Conservation (phyloP, 2,888 invertebrate genomes). For the Philaethria dido region DNA sequence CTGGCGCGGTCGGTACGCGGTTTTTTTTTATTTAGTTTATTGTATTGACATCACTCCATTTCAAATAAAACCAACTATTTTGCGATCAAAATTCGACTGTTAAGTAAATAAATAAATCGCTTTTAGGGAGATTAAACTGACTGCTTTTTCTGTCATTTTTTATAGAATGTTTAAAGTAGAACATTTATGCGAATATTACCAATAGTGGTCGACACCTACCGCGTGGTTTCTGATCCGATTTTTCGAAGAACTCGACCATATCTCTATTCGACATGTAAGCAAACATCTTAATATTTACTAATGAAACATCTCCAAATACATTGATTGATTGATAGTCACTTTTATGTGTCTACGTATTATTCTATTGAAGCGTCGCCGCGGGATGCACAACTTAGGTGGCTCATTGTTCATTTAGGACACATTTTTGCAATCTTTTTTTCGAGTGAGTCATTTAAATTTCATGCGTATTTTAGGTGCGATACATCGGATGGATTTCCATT, state of each 20-base stretch:
- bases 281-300: slow-evolving; percentile 84
- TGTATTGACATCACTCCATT: no score
- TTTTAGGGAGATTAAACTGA: background rate
- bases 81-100: background rate
- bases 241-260: slow-evolving; percentile 75
- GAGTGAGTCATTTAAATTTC: slow-evolving; percentile 78
- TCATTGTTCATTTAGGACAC: slow-evolving; percentile 70
- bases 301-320: slow-evolving; percentile 81
- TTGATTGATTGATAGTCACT: slow-evolving; percentile 78
- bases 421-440: slow-evolving; percentile 59
- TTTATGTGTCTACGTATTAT: slow-evolving; percentile 75
- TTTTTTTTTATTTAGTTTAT: no score
- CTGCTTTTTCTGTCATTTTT: background rate
- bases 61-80: background rate
- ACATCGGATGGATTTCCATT: slow-evolving; percentile 73
- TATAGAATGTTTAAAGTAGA: background rate
- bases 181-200: slow-evolving; percentile 58
- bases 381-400: slow-evolving; percentile 79
- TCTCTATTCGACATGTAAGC: slow-evolving; percentile 78
- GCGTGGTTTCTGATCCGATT: slow-evolving; percentile 47
- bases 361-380: slow-evolving; percentile 79
- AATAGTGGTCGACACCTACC: slow-evolving; percentile 68
- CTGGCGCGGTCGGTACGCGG: background rate
- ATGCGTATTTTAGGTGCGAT: slow-evolving; percentile 70
- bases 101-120: slow-evolving; percentile 10